Evolutionary conservation across 2,888 invertebrate genomes (phyloP).

Genomic region (Hofmannophila pseudospretella): DNA sequence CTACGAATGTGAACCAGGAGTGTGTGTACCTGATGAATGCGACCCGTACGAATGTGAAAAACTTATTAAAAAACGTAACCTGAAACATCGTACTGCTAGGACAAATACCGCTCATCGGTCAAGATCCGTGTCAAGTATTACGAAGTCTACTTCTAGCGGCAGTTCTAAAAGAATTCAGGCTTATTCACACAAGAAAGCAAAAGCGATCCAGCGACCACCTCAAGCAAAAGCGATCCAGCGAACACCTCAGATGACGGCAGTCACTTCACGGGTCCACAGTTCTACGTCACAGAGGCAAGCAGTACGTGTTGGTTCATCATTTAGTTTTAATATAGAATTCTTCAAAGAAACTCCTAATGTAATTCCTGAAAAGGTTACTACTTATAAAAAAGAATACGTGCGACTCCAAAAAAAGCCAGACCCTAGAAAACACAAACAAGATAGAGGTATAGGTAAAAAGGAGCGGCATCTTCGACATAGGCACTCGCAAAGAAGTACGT

Average conservation of each 20-base stretch:
- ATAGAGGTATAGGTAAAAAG: background rate
- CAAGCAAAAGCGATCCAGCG: background rate
- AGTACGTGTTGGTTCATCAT: slow-evolving; percentile 21
- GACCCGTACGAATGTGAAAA: slow-evolving; percentile 13
- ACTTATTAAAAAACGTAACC: slow-evolving; percentile 9
- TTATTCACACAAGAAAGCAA: background rate
- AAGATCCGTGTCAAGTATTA: slow-evolving; percentile 8
- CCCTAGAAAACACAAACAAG: background rate
- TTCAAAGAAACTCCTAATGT: slow-evolving; percentile 17
- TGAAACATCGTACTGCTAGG: background rate
- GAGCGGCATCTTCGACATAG: slow-evolving; percentile 9
- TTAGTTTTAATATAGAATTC: slow-evolving; percentile 31
- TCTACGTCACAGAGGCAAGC: slow-evolving; percentile 10
- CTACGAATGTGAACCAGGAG: slow-evolving; percentile 1
- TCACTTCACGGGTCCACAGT: slow-evolving; percentile 16
- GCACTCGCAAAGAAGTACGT: slow-evolving; percentile 22
- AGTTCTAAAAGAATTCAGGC: background rate
- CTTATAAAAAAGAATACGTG: background rate
- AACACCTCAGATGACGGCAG: background rate
- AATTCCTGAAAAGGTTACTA: background rate
- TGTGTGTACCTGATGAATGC: slow-evolving; percentile 3
- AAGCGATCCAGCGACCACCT: background rate
- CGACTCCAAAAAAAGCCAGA: background rate
- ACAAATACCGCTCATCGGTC: background rate
- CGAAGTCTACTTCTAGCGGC: background rate